phyloP scores from a whole-genome alignment of 2,113 vertebrate species.

The mouse (Mus musculus) region GRCm39 chr10:29808001-29808500 shows the following conservation, averaged over 20 bases:
- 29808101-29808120: neutral
- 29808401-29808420: neutral
- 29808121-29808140: neutral
- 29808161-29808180: neutral
- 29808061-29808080: neutral
- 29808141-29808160: neutral
- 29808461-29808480: neutral
- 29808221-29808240: neutral
- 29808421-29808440: neutral
- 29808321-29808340: neutral
- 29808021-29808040: neutral
- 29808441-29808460: neutral
- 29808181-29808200: neutral
- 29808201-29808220: neutral
- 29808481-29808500: neutral
- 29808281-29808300: neutral
- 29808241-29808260: neutral
- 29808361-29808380: neutral
- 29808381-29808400: neutral
- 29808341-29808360: neutral
- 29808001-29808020: neutral
- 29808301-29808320: neutral
- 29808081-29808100: no score
- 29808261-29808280: neutral
- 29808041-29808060: neutral